Conservation (phyloP, 2,113 vertebrate species). For the Aythya baeri region DNA sequence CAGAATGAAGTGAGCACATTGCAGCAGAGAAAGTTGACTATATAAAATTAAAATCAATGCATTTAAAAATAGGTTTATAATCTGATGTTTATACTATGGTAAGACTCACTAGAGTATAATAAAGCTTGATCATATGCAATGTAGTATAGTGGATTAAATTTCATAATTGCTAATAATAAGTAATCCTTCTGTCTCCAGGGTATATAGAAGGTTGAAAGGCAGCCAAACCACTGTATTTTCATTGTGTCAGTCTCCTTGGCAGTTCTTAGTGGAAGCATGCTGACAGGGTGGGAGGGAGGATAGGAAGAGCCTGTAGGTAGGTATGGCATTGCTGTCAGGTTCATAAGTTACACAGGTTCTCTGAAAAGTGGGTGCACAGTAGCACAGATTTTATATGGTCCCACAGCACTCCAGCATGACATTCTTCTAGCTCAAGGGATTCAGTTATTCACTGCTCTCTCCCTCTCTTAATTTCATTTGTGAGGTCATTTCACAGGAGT, state of each 20-base stretch:
- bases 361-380: not conserved
- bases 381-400: not conserved
- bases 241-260: conserved; percentile 28
- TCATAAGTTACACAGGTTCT: conserved; percentile 6
- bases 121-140: conserved; percentile 28
- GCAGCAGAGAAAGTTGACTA: not conserved
- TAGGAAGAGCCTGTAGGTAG: conserved; percentile 36
- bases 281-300: not conserved
- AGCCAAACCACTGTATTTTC: conserved; percentile 44
- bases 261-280: conserved; percentile 9
- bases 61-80: conserved; percentile 13
- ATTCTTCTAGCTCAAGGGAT: conserved; percentile 1
- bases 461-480: conserved; percentile 17
- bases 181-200: conserved; percentile 36
- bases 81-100: not conserved
- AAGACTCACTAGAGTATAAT: conserved; percentile 30
- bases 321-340: conserved; percentile 3
- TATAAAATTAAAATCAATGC: not conserved
- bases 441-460: not conserved
- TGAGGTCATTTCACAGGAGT: conserved; percentile 15
- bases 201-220: conserved; percentile 36
- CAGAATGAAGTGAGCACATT: not conserved
- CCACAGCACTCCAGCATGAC: not conserved
- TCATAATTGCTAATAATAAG: conserved; percentile 62
- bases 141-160: conserved; percentile 45